Evolutionary conservation across 1,140 invertebrate species (phyloP).

Genomic region (Phymorhynchus buccinoides): DNA sequence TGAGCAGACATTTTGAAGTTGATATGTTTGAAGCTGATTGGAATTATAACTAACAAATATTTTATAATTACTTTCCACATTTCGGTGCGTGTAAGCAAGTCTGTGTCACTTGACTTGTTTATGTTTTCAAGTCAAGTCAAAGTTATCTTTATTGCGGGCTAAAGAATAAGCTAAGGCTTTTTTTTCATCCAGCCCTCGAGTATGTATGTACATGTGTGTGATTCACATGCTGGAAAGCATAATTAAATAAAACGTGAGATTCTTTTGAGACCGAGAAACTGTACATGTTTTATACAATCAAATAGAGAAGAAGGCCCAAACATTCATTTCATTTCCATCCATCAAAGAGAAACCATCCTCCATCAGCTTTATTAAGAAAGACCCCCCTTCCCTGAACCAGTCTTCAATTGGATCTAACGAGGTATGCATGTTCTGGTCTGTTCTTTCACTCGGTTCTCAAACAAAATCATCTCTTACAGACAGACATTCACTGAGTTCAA

Average conservation of each 20-base stretch:
- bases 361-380: not conserved
- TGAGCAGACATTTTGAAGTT: not conserved
- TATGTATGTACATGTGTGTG: not conserved
- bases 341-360: not conserved
- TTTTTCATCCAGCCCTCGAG: no score
- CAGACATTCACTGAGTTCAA: no score
- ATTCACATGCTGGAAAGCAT: not conserved
- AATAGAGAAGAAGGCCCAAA: not conserved
- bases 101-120: not conserved
- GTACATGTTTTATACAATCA: not conserved
- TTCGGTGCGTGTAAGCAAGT: not conserved
- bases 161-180: no score
- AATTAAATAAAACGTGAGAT: not conserved
- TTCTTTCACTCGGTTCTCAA: not conserved
- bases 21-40: conserved; percentile 2
- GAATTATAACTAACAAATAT: not conserved
- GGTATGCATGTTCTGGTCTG: not conserved
- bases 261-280: not conserved
- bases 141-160: no score
- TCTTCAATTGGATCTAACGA: not conserved
- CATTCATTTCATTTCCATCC: not conserved
- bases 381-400: not conserved
- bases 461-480: no score
- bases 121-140: no score
- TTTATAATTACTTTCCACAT: not conserved